Percentiles rank a stretch among this genome's conserved stretches.
Conservation (phyloP, 2,797 vertebrate species). For the Linurgus olivaceus region DNA sequence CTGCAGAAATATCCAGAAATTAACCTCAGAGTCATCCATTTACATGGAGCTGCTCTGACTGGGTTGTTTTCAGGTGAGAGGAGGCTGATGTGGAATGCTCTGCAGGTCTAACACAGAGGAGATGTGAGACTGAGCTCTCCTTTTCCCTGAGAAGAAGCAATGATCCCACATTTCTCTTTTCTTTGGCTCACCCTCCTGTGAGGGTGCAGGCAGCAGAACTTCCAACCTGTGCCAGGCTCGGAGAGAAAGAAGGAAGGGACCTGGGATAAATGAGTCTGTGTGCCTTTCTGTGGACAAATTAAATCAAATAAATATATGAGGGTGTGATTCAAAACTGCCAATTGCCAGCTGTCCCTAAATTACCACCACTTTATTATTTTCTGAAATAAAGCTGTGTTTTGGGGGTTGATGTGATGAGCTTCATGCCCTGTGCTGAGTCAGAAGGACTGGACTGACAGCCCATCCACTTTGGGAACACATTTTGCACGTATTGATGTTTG, state of each 20-base stretch:
- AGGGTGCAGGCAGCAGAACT: background rate
- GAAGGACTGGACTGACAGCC: background rate
- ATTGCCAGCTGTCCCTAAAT: background rate
- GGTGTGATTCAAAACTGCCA: background rate
- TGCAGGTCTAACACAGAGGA: background rate
- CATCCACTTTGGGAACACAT: background rate
- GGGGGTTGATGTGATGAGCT: background rate
- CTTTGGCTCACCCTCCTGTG: background rate
- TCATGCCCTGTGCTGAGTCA: background rate
- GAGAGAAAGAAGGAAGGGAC: background rate
- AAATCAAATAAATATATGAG: background rate
- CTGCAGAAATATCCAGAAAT: background rate
- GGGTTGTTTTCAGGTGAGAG: background rate
- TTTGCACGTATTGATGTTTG: background rate
- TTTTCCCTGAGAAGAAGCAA: background rate
- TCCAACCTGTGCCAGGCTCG: background rate
- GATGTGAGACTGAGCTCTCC: fast-evolving
- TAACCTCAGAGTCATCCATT: background rate
- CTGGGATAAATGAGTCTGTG: background rate
- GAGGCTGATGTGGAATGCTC: background rate
- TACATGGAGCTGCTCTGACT: background rate
- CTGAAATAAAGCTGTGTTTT: background rate
- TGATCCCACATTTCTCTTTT: background rate
- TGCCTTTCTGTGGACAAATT: background rate
- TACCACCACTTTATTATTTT: background rate